phyloP scores from a whole-genome alignment of 2,888 invertebrate genomes.

The Keiferia lycopersicella region DNA sequence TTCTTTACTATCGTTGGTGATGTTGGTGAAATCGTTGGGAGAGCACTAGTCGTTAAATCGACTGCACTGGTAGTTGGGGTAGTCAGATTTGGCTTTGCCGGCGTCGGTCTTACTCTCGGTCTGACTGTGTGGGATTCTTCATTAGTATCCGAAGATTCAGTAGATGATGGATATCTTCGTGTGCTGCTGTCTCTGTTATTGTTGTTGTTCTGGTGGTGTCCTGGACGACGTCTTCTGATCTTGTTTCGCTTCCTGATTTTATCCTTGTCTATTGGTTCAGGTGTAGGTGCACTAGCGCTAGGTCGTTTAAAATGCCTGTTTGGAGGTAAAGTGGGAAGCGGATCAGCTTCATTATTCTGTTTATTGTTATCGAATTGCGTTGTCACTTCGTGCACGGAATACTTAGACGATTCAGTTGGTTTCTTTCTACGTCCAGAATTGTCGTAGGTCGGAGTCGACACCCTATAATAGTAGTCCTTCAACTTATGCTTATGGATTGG shows the following conservation, averaged over 20 bases:
- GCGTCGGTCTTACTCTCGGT: conserved; percentile 62
- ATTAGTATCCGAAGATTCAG: conserved; percentile 52
- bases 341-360: conserved; percentile 55
- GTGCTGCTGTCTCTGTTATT: conserved; percentile 51
- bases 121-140: conserved; percentile 63
- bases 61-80: conserved; percentile 65
- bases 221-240: conserved; percentile 70
- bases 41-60: conserved; percentile 71
- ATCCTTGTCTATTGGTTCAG: conserved; percentile 59
- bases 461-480: conserved; percentile 74
- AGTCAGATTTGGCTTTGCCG: conserved; percentile 59
- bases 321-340: conserved; percentile 74
- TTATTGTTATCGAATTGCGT: conserved; percentile 45
- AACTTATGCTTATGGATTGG: conserved; percentile 71
- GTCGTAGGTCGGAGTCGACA: conserved; percentile 67
- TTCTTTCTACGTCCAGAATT: conserved; percentile 64
- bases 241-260: conserved; percentile 71
- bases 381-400: conserved; percentile 47
- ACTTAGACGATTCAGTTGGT: conserved; percentile 53
- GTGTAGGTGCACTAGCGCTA: conserved; percentile 41
- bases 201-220: conserved; percentile 48
- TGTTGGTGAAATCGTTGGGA: conserved; percentile 73
- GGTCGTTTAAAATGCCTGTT: conserved; percentile 73
- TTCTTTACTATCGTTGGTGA: conserved; percentile 68
- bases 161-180: conserved; percentile 46